These are phyloP conservation scores for Chlorocebus sabaeus DNA, from an alignment of 2,113 vertebrate species.

Conservation along the genomic window DNA sequence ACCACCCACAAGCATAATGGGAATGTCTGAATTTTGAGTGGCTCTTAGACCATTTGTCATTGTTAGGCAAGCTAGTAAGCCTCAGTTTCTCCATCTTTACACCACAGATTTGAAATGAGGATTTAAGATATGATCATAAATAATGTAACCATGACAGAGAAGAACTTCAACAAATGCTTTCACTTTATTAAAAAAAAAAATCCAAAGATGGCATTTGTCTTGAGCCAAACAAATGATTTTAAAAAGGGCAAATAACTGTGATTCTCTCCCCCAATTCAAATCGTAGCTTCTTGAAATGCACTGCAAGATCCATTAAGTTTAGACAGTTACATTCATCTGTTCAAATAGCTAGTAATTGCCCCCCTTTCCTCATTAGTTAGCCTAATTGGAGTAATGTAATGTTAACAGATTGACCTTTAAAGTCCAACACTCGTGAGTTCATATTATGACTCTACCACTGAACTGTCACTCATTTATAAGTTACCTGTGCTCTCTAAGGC, in stretches of 20 bases:
- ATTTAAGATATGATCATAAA: conserved; percentile 4
- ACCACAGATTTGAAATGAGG: conserved; percentile 10
- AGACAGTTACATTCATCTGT: not conserved
- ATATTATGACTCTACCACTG: not conserved
- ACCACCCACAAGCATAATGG: not conserved
- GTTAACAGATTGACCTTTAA: not conserved
- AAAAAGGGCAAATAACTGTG: not conserved
- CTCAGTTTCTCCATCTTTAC: not conserved
- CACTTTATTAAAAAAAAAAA: not conserved
- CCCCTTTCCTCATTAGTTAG: not conserved
- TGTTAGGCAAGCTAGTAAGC: not conserved
- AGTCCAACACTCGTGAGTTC: not conserved
- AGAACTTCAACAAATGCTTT: not conserved
- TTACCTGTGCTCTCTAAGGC: not conserved
- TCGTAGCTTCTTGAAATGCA: not conserved
- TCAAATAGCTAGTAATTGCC: not conserved
- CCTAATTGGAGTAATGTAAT: not conserved
- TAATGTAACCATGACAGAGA: not conserved
- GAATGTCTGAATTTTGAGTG: not conserved
- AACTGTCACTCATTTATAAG: not conserved
- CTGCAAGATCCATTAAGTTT: not conserved
- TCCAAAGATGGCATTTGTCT: not conserved
- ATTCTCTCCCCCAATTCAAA: not conserved
- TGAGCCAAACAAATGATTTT: not conserved
- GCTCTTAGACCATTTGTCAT: not conserved